phyloP scores from a whole-genome alignment of 2,797 vertebrate species.

The Crocodylus rhombifer region DNA sequence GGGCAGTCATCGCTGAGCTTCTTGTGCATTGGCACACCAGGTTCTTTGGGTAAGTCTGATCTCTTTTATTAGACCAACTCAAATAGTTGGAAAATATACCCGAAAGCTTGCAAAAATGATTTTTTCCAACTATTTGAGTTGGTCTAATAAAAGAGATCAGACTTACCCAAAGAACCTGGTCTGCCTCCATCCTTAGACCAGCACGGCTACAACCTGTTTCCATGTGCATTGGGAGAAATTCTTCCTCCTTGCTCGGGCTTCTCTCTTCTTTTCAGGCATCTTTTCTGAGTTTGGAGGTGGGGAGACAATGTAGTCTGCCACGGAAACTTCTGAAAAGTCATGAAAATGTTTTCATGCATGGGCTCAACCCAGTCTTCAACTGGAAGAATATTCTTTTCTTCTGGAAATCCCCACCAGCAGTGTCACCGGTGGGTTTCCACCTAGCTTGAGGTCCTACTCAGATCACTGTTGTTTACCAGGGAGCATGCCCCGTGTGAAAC shows the following conservation, averaged over 20 bases:
- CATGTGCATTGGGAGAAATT: neutral
- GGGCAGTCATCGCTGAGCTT: neutral
- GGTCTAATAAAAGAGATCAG: no score
- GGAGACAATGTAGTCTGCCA: neutral
- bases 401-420: fast-evolving
- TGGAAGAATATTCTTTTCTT: neutral
- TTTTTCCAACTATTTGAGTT: no score
- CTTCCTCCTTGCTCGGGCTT: neutral
- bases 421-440: neutral
- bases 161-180: no score
- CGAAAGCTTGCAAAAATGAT: no score
- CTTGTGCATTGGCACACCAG: neutral
- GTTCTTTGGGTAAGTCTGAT: no score
- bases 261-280: neutral
- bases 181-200: no score
- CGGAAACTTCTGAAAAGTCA: neutral
- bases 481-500: fast-evolving
- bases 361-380: neutral
- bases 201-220: no score
- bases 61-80: no score
- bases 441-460: neutral
- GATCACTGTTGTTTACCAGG: neutral
- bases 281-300: neutral
- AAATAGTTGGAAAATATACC: no score
- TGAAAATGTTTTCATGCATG: neutral